Evolutionary conservation across 2,888 invertebrate species (phyloP).

Genomic region (Scrobipalpa atriplicella): DNA sequence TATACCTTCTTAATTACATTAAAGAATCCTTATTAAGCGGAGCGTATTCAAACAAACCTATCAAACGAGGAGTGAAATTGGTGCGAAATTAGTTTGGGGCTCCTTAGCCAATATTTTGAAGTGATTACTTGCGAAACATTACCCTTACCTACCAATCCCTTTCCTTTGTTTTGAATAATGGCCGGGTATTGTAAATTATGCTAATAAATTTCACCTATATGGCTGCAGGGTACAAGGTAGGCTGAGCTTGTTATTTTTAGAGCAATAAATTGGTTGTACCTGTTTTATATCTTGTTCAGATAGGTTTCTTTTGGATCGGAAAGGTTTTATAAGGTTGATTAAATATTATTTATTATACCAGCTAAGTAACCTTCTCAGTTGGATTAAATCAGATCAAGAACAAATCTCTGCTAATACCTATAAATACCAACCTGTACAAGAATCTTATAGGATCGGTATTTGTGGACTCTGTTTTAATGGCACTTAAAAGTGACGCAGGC

Average conservation of each 20-base stretch:
- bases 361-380: too few species aligned
- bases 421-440: too few species aligned
- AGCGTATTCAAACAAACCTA: slow-evolving; percentile 10
- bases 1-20: background rate
- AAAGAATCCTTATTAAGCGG: background rate
- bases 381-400: too few species aligned
- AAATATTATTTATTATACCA: background rate
- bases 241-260: background rate
- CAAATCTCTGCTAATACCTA: too few species aligned
- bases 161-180: slow-evolving; percentile 20
- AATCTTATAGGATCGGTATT: too few species aligned
- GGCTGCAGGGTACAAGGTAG: background rate
- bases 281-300: background rate
- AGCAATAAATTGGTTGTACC: background rate
- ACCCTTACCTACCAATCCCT: slow-evolving; percentile 13
- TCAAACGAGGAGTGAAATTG: slow-evolving; percentile 3
- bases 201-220: slow-evolving; percentile 13
- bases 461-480: too few species aligned
- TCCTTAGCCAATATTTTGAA: slow-evolving; percentile 12
- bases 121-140: slow-evolving; percentile 12
- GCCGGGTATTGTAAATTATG: slow-evolving; percentile 16
- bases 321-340: background rate
- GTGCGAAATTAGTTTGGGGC: slow-evolving; percentile 13
- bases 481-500: too few species aligned
- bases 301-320: too few species aligned